Evolutionary conservation across 2,113 vertebrate genomes (phyloP).

Genomic region (Saiga tatarica): DNA sequence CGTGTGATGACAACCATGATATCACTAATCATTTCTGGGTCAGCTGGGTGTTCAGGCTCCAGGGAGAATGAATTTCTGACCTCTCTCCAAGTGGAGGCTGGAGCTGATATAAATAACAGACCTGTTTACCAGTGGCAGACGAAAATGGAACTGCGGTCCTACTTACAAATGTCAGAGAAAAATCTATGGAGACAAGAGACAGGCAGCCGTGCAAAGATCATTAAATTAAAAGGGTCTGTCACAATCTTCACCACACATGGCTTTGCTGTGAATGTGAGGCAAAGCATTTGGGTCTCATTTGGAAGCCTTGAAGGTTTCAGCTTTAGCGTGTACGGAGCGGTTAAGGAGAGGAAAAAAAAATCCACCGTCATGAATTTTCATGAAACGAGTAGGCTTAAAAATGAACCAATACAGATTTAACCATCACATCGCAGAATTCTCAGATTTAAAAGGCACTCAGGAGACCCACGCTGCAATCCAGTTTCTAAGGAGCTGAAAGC

Average conservation of each 20-base stretch:
- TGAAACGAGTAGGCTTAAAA: not conserved
- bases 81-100: not conserved
- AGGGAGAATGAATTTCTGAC: not conserved
- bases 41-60: not conserved
- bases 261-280: not conserved
- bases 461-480: accelerated
- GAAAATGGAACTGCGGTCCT: not conserved
- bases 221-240: not conserved
- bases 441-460: too few species aligned
- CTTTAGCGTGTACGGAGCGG: not conserved
- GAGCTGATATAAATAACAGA: not conserved
- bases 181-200: not conserved
- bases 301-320: not conserved
- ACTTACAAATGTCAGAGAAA: not conserved
- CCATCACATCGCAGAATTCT: not conserved
- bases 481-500: not conserved
- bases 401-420: not conserved
- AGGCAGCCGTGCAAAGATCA: not conserved
- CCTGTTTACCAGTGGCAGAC: not conserved
- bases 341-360: not conserved
- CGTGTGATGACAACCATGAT: not conserved
- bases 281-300: not conserved
- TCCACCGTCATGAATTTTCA: not conserved
- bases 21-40: not conserved
- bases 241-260: accelerated